phyloP scores from a whole-genome alignment of 1,140 invertebrate species.

The Notospermus geniculatus region DNA sequence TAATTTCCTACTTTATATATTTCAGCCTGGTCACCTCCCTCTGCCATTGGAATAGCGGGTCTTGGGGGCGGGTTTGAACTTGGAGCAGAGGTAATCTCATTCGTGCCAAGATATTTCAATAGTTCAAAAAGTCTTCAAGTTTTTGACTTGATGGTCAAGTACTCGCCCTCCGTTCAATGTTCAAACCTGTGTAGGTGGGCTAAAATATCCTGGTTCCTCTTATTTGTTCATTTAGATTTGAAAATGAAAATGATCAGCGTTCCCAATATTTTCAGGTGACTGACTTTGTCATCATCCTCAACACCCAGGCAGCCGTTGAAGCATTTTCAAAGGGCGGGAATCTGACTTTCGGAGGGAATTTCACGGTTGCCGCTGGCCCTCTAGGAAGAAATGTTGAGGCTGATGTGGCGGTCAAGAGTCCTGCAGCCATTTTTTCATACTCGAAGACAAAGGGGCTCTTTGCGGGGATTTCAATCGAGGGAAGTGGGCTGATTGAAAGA shows the following conservation, averaged over 20 bases:
- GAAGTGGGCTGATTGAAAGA: conserved; percentile 46
- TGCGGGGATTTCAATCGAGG: conserved; percentile 50
- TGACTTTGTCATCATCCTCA: conserved; percentile 51
- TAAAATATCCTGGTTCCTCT: too few relatives aligned
- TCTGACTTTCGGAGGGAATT: conserved; percentile 50
- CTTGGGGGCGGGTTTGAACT: conserved; percentile 51
- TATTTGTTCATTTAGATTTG: too few relatives aligned
- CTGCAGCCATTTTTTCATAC: conserved; percentile 50
- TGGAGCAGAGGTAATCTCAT: conserved; percentile 41
- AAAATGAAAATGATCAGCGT: not conserved
- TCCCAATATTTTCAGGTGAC: conserved; percentile 35
- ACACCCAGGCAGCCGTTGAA: conserved; percentile 40
- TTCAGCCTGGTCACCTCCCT: conserved; percentile 49
- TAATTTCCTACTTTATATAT: not conserved
- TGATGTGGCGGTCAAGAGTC: conserved; percentile 42
- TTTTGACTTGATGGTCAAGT: not conserved
- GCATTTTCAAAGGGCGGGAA: conserved; percentile 54
- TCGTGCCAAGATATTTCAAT: not conserved
- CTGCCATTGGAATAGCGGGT: conserved; percentile 48
- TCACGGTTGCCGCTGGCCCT: conserved; percentile 49
- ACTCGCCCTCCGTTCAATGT: too few relatives aligned
- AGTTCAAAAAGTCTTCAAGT: not conserved
- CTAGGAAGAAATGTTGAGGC: conserved; percentile 47
- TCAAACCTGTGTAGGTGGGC: too few relatives aligned
- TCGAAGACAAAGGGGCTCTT: conserved; percentile 53